Evolutionary conservation across 30 jellyfish, hydroid and myxozoan species (phyloP).

Genomic region (Aurelia sp.): DNA sequence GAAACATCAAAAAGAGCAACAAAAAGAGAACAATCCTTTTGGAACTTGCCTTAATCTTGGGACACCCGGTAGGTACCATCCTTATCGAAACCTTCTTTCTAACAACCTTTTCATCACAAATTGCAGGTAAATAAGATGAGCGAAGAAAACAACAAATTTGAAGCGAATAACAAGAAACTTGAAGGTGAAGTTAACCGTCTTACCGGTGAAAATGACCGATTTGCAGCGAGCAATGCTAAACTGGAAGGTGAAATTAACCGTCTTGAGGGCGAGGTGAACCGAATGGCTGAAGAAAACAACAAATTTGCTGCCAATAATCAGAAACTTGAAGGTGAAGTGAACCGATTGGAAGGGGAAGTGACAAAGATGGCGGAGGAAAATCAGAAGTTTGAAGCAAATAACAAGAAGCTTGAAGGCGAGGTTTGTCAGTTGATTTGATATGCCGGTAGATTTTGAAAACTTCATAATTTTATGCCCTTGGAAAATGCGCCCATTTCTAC

Average conservation of each 20-base stretch:
- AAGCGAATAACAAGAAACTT: conserved; percentile 78
- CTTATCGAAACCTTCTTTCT: too few relatives aligned
- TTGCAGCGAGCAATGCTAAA: conserved; percentile 73
- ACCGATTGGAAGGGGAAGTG: conserved; percentile 81
- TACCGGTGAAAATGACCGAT: conserved; percentile 74
- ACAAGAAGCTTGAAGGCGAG: conserved; percentile 79
- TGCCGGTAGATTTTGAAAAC: not conserved
- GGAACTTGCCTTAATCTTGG: too few relatives aligned
- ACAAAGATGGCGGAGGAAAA: conserved; percentile 77
- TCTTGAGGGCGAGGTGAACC: conserved; percentile 70
- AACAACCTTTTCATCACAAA: too few relatives aligned
- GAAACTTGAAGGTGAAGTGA: conserved; percentile 83
- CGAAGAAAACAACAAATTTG: conserved; percentile 91
- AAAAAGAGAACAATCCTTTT: too few relatives aligned
- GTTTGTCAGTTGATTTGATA: not conserved
- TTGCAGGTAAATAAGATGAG: conserved; percentile 71
- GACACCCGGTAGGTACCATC: too few relatives aligned
- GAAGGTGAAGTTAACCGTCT: conserved; percentile 64
- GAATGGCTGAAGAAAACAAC: conserved; percentile 83
- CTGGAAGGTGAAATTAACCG: conserved; percentile 87
- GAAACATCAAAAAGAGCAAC: too few relatives aligned
- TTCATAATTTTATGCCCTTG: too few relatives aligned
- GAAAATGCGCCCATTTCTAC: too few relatives aligned
- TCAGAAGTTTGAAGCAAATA: conserved; percentile 75
- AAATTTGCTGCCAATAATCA: conserved; percentile 85